These are phyloP conservation scores for Argyresthia goedartella DNA, from an alignment of 2,888 invertebrate genomes.

Conservation along the genomic window DNA sequence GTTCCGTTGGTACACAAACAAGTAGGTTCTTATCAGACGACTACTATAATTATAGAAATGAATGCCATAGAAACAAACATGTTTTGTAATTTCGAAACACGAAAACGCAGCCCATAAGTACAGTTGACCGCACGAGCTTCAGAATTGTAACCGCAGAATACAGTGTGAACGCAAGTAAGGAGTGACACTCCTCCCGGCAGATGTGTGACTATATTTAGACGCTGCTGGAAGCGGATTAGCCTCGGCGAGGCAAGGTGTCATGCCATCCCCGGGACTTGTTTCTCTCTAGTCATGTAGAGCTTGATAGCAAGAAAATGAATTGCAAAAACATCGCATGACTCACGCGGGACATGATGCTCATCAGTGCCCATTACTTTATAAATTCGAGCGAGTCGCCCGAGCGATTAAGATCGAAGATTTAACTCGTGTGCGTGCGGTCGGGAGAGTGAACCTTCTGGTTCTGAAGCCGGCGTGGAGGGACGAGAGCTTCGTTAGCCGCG, in stretches of 20 bases:
- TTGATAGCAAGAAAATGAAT: not conserved
- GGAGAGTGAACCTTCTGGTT: conserved; percentile 60
- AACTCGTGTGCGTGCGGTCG: conserved; percentile 15
- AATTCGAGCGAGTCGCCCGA: not conserved
- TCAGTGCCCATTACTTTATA: conserved; percentile 1
- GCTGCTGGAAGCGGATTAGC: conserved; percentile 38
- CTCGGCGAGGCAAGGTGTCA: conserved; percentile 35
- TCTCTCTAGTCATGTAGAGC: not conserved
- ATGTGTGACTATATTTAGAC: conserved; percentile 53
- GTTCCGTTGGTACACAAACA: not conserved
- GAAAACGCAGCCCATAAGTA: not conserved
- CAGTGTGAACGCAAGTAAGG: conserved; percentile 17
- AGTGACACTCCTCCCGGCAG: conserved; percentile 40
- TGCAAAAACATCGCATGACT: conserved; percentile 2
- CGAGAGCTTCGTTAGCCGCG: conserved; percentile 48
- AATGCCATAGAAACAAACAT: not conserved
- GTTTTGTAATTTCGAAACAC: not conserved
- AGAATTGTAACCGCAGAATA: conserved; percentile 41
- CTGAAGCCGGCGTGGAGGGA: conserved; percentile 20
- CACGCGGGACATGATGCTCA: not conserved
- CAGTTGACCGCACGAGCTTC: conserved; percentile 38
- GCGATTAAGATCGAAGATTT: conserved; percentile 3
- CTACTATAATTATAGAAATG: not conserved
- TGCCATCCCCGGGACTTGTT: conserved; percentile 1
- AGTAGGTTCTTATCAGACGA: not conserved